Base-by-base conservation (phyloP, 2,888 invertebrate genomes). In the Tipula unca region DNA sequence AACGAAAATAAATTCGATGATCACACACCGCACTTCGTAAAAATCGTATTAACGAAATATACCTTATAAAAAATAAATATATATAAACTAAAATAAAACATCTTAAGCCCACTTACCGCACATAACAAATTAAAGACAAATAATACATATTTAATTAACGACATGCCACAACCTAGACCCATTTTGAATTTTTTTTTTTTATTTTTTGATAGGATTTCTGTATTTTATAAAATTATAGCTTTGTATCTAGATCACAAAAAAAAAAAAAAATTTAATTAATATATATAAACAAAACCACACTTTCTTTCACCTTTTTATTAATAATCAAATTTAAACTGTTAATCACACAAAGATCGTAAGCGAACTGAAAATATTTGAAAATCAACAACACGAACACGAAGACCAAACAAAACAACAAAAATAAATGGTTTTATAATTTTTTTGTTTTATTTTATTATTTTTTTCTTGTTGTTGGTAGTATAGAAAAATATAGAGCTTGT, bases 101-200 rank as follows among this genome's bases (percentile, higher is more conserved):
- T 69, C 10, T 25, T 69, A 69, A 20, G 10, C 10, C 25, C 86
- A 95, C 95, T 95, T 91, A 95, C 95, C 93, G 95, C 94, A 89
- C 95, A 95, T 87, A 95, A 89, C 88, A 95, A 91, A 90, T 96
- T 96, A 91, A 96, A 95, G 90, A 95, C 93, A 91, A 96, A 96
- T 89, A 96, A 93, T 89, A 96, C 93, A 91, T 95, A 96, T 93
- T 96, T 96, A 90, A 96, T 93, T 92, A 95, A 94, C 91, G 94
- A 94, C 92, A 94, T 94, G 90, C 94, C 95, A 91, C 94, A 94
- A 91, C 93, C 93, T 94, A 94, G 94, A 48, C 85, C 85, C 85
- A 85, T 85, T 85, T 85, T 85, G 85, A 42, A 69, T 25, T 69
- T 25, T 69, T 48, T 25, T 25, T n/a, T 25, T 69, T 20, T 69